Conservation (phyloP, 2,113 vertebrate species). For the Paedocypris sp. region DNA sequence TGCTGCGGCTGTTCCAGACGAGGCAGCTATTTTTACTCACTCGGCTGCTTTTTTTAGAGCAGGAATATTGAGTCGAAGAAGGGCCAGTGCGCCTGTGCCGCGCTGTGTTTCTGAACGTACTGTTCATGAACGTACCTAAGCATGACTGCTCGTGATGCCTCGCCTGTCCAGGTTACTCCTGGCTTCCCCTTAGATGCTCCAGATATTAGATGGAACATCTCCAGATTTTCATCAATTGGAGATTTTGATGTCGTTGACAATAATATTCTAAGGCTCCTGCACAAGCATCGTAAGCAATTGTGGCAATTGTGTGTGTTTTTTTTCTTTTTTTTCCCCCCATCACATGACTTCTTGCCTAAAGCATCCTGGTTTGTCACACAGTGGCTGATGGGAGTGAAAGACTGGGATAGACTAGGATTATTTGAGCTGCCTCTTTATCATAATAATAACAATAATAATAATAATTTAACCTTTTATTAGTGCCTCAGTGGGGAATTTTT, state of each 20-base stretch:
- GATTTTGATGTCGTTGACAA: too few relatives aligned
- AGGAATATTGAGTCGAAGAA: slow-evolving; percentile 75
- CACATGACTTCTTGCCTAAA: slow-evolving; percentile 51
- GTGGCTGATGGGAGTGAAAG: slow-evolving; percentile 20
- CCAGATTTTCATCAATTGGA: too few relatives aligned
- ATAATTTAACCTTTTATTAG: neutral
- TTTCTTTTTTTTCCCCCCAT: too few relatives aligned
- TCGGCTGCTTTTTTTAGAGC: slow-evolving; percentile 68
- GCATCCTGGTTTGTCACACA: slow-evolving; percentile 44
- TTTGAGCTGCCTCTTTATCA: neutral
- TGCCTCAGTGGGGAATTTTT: neutral
- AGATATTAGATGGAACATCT: too few relatives aligned
- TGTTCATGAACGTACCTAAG: slow-evolving; percentile 26
- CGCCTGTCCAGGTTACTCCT: neutral
- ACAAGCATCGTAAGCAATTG: too few relatives aligned
- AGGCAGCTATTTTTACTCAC: slow-evolving; percentile 92
- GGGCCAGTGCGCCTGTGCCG: slow-evolving; percentile 44
- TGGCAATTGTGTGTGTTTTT: too few relatives aligned
- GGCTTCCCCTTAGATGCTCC: too few relatives aligned
- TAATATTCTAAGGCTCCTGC: too few relatives aligned
- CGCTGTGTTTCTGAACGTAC: slow-evolving; percentile 64
- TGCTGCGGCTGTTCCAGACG: slow-evolving; percentile 81
- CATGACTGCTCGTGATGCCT: neutral
- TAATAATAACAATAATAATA: neutral
- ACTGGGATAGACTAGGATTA: neutral